Evolutionary conservation across 2,888 invertebrate species (phyloP), one percentile per base, ranked within the genome.

Genomic region (Pachliopta kotzebuea): DNA sequence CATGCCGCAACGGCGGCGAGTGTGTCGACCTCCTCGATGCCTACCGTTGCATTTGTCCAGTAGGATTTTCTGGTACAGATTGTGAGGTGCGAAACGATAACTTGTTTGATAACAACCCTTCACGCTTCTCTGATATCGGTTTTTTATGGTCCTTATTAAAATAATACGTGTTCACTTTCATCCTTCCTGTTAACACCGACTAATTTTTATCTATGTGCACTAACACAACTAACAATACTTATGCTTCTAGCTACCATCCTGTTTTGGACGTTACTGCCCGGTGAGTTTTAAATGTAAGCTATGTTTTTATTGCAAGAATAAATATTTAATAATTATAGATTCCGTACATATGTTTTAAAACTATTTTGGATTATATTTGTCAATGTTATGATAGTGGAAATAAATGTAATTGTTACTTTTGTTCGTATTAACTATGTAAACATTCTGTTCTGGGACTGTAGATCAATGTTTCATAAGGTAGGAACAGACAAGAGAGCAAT

Each of bases 1-100:
- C 98, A 2, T 98, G 98, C 86, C 94, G 95, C 77, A 96, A 98
- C 86, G 97, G 97, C 58, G 98, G 97, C 75, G 96, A 97, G 85
- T 98, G 98, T 83, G 95, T 96, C 52, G 97, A 98, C 83, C 93
- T 96, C 84, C 94, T 96, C 67, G 96, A 96, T 82, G 94, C 95
- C 62, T 98, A 96, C 89, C 95, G 96, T 78, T 98, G 98, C 91
- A 96, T 97, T 76, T 98, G 98, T 84, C 97, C 96, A 59, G 95
- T 96, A 67, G 97, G 97, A 71, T 97, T 95, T 88, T 96, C 96
- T 63, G 98, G 98, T 67, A 93, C 94, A 70, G 94, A 96, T 80
- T 98, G 98, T 86, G 97, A 98, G 94, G 97, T 97, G 87, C 85
- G 84, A 57, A 8, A 8, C 11, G 9, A 3, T 4, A 1, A 37